Evolutionary conservation across 2,797 vertebrate species (phyloP).

Genomic region (Lacerta agilis): DNA sequence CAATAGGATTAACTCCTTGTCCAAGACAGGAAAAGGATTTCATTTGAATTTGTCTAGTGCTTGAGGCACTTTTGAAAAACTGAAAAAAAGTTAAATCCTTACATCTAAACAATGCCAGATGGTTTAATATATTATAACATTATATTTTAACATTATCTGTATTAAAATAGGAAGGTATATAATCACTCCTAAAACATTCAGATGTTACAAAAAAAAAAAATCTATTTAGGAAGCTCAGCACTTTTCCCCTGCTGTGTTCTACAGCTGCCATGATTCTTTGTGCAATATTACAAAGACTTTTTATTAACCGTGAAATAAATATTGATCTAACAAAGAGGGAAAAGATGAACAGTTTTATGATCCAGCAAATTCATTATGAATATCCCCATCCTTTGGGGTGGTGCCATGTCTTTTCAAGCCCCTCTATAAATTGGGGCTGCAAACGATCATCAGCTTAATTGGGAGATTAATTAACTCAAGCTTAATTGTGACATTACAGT

Average conservation of each 20-base stretch:
- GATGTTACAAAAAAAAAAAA: too few relatives aligned
- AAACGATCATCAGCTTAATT: neutral
- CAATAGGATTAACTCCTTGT: too few relatives aligned
- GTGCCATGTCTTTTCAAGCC: neutral
- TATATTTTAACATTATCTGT: neutral
- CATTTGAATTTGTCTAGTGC: too few relatives aligned
- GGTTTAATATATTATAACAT: neutral
- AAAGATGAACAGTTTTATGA: neutral
- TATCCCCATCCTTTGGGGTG: neutral
- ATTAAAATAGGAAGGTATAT: neutral
- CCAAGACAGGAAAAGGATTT: too few relatives aligned
- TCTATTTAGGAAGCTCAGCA: neutral
- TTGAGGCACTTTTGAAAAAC: too few relatives aligned
- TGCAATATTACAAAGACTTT: neutral
- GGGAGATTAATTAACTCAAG: conserved; percentile 8
- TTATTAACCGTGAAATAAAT: neutral
- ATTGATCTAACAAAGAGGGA: neutral
- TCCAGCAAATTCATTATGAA: neutral
- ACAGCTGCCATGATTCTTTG: neutral
- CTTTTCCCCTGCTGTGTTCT: neutral
- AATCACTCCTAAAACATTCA: neutral
- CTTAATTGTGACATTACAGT: conserved; percentile 2
- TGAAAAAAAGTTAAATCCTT: too few relatives aligned
- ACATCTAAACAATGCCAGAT: neutral
- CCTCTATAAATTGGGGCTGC: neutral